Evolutionary conservation across 1,140 invertebrate genomes (phyloP).

Genomic region (Cyclargus thomasi): DNA sequence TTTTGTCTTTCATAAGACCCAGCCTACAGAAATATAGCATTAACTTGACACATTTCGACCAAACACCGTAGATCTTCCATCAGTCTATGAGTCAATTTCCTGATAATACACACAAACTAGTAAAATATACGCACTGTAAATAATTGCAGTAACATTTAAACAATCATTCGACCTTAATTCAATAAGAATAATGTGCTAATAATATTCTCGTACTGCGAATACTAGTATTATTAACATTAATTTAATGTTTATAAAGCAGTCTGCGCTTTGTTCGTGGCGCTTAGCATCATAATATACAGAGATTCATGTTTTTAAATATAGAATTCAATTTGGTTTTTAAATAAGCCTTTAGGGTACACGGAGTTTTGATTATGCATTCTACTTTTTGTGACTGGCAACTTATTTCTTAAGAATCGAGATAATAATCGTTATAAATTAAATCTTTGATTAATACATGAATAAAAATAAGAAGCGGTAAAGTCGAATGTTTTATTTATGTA

Average conservation of each 20-base stretch:
- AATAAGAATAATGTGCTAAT: background rate
- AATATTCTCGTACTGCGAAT: background rate
- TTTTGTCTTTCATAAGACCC: too few relatives aligned
- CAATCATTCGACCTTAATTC: background rate
- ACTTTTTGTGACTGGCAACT: slow-evolving; percentile 6
- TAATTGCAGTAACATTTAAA: background rate
- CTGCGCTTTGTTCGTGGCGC: slow-evolving; percentile 4
- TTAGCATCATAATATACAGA: slow-evolving; percentile 11
- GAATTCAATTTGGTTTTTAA: slow-evolving; percentile 16
- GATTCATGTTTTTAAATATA: slow-evolving; percentile 14
- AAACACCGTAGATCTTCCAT: too few relatives aligned
- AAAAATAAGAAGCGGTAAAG: background rate
- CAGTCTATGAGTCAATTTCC: background rate
- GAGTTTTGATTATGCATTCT: slow-evolving; percentile 2
- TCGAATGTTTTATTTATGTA: background rate
- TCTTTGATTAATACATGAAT: background rate
- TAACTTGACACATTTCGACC: too few relatives aligned
- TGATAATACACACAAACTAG: background rate
- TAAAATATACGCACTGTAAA: background rate
- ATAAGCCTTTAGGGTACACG: slow-evolving; percentile 15
- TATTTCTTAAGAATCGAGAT: background rate
- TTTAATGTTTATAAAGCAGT: background rate
- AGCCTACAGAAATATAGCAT: too few relatives aligned
- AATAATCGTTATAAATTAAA: background rate
- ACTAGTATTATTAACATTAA: background rate